Conservation (phyloP, 2,113 vertebrate species). For the Octodon degus region DNA sequence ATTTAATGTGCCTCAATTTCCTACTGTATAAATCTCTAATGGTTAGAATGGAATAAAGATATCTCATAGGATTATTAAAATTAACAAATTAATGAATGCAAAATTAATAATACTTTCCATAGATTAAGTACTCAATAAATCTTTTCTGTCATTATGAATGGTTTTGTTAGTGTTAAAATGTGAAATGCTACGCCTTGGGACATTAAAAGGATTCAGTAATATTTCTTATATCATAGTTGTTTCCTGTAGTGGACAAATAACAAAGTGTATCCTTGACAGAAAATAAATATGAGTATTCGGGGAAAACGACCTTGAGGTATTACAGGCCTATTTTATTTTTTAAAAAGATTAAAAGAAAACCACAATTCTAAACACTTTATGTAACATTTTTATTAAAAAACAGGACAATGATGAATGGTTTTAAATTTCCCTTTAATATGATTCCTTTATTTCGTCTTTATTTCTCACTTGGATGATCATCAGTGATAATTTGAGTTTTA, state of each 20-base stretch:
- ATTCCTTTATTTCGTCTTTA: constrained; percentile 52
- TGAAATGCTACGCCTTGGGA: neutral
- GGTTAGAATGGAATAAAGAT: neutral
- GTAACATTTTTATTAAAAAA: constrained; percentile 68
- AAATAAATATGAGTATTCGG: constrained; percentile 39
- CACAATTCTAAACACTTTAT: constrained; percentile 59
- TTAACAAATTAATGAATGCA: constrained; percentile 6
- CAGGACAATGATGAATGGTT: constrained; percentile 69
- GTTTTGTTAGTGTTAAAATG: neutral
- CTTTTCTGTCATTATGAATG: neutral
- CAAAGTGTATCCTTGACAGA: constrained; percentile 33
- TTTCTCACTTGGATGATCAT: constrained; percentile 75
- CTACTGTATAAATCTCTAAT: neutral
- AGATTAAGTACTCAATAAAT: constrained; percentile 12
- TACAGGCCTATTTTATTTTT: constrained; percentile 36
- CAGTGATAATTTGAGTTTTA: constrained; percentile 81
- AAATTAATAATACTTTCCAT: neutral
- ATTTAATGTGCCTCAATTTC: neutral
- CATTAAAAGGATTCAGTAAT: neutral
- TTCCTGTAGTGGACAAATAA: neutral
- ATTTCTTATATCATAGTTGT: neutral
- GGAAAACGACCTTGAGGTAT: neutral
- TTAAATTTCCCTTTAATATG: constrained; percentile 76
- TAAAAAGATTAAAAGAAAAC: constrained; percentile 48
- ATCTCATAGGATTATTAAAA: neutral